Evolutionary conservation across 1,140 invertebrate genomes (phyloP).

Genomic region (Drosophila varians): DNA sequence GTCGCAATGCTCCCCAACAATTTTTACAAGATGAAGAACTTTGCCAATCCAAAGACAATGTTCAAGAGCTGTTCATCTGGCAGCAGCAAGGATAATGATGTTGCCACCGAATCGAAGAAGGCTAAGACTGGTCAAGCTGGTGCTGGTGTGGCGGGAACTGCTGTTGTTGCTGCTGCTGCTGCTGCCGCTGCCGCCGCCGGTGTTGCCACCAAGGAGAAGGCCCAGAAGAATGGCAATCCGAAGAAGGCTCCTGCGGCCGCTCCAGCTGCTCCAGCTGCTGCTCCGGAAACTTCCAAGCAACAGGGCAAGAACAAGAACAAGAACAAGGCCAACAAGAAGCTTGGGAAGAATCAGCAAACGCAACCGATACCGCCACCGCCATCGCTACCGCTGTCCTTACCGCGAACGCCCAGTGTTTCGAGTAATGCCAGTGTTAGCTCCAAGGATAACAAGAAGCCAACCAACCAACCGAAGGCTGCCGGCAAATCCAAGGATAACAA

Average conservation of each 20-base stretch:
- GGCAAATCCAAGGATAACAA: neutral
- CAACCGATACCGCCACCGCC: too few species aligned
- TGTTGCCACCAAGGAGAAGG: neutral
- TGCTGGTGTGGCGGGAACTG: neutral
- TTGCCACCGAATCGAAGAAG: neutral
- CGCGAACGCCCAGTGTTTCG: neutral
- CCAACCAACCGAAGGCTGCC: neutral
- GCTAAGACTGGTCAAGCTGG: neutral
- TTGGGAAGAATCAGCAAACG: neutral
- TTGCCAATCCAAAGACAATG: constrained; percentile 47
- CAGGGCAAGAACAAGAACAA: constrained; percentile 9
- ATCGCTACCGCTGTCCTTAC: too few species aligned
- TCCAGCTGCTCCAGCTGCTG: neutral
- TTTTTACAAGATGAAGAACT: constrained; percentile 64
- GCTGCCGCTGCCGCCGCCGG: constrained; percentile 9
- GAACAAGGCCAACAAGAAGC: constrained; percentile 4
- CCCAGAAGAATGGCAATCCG: neutral
- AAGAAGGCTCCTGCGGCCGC: neutral
- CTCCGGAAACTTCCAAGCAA: too few species aligned
- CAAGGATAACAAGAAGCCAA: neutral
- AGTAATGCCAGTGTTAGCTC: neutral
- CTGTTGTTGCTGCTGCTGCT: neutral
- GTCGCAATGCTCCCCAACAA: constrained; percentile 52
- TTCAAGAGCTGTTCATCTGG: neutral
- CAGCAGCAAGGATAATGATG: neutral